Conservation (phyloP, 2,888 invertebrate genomes). For the Leptopilina myrica region DNA sequence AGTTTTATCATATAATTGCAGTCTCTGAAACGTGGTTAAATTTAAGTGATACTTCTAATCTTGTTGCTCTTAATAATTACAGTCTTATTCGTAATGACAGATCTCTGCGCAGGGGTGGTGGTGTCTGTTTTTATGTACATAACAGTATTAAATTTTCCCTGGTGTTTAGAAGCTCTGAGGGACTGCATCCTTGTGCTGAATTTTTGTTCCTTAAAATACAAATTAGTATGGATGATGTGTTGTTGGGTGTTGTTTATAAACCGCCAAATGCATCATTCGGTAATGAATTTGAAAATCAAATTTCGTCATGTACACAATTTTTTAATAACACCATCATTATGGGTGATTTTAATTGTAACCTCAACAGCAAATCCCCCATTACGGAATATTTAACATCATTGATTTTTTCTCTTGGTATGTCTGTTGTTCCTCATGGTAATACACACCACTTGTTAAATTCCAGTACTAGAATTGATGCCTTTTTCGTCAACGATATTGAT, state of each 20-base stretch:
- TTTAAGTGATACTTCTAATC: neutral
- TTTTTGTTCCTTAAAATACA: neutral
- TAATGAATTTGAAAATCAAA: neutral
- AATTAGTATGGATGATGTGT: neutral
- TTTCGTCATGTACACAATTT: neutral
- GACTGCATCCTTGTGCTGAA: neutral
- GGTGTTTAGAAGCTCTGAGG: neutral
- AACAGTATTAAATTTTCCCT: neutral
- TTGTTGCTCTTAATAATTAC: neutral
- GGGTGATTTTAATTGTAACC: constrained; percentile 9
- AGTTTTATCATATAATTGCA: neutral
- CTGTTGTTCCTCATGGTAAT: no score
- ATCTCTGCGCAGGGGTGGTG: neutral
- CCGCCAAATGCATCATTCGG: neutral
- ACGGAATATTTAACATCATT: neutral
- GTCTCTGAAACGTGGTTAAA: neutral
- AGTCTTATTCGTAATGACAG: neutral
- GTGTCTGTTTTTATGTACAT: neutral
- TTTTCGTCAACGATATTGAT: no score
- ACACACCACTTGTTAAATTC: no score
- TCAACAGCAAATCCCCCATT: neutral
- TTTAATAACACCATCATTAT: neutral
- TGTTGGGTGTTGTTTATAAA: neutral
- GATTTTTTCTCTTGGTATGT: no score
- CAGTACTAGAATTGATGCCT: no score